phyloP scores from a whole-genome alignment of 2,113 vertebrate genomes.

The Protomyctophum bolini region DNA sequence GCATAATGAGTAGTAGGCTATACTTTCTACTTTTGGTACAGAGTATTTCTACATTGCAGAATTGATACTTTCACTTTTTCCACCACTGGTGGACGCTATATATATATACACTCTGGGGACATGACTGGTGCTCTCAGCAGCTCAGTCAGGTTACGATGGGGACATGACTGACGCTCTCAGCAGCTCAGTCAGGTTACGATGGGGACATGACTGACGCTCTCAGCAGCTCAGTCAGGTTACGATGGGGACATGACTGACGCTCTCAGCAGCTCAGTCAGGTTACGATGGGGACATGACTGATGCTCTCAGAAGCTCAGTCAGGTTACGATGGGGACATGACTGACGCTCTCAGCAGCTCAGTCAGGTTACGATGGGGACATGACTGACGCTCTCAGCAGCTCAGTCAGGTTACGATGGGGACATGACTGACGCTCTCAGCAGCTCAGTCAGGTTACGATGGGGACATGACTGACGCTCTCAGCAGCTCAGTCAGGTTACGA shows the following conservation, averaged over 20 bases:
- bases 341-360: slow-evolving; percentile 66
- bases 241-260: slow-evolving; percentile 60
- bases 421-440: slow-evolving; percentile 67
- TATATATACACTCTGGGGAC: slow-evolving; percentile 59
- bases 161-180: slow-evolving; percentile 67
- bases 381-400: slow-evolving; percentile 68
- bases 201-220: slow-evolving; percentile 64
- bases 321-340: slow-evolving; percentile 62
- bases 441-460: slow-evolving; percentile 60
- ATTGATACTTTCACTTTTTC: too few relatives aligned
- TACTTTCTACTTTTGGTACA: too few relatives aligned
- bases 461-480: slow-evolving; percentile 66
- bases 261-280: slow-evolving; percentile 69
- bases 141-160: slow-evolving; percentile 61
- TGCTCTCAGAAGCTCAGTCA: slow-evolving; percentile 67
- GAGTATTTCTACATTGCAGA: too few relatives aligned
- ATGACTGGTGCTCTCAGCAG: slow-evolving; percentile 67
- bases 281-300: slow-evolving; percentile 63
- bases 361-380: slow-evolving; percentile 62
- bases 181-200: slow-evolving; percentile 64
- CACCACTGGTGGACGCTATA: too few relatives aligned
- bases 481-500: slow-evolving; percentile 66
- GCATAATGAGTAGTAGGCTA: too few relatives aligned
- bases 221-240: slow-evolving; percentile 69
- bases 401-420: slow-evolving; percentile 62